These are phyloP conservation scores for Cheilosia grossa DNA, from an alignment of 2,888 invertebrate species.

Conservation along the genomic window DNA sequence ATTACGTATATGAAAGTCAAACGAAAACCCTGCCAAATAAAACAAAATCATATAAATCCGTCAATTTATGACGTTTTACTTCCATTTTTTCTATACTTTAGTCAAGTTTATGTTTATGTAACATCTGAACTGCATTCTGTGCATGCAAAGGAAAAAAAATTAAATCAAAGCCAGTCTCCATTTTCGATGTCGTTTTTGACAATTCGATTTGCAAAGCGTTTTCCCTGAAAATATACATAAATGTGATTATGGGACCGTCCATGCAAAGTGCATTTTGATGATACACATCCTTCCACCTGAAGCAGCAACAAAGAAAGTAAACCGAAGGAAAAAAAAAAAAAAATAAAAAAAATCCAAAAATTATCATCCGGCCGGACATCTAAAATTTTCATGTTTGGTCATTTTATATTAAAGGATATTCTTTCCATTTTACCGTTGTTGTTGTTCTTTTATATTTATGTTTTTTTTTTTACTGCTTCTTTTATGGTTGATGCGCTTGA, in stretches of 20 bases:
- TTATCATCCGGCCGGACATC: constrained; percentile 74
- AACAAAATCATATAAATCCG: constrained; percentile 52
- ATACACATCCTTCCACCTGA: constrained; percentile 62
- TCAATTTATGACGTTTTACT: constrained; percentile 55
- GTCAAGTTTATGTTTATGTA: constrained; percentile 10
- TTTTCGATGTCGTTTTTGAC: constrained; percentile 78
- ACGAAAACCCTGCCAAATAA: constrained; percentile 12
- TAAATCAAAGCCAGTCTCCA: constrained; percentile 56
- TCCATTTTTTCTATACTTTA: constrained; percentile 6
- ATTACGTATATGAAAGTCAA: constrained; percentile 50
- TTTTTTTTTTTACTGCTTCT: constrained; percentile 58
- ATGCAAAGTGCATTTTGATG: constrained; percentile 74
- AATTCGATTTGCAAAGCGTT: constrained; percentile 82
- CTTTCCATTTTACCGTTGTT: constrained; percentile 39
- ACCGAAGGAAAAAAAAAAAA: constrained; percentile 42
- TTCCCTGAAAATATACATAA: constrained; percentile 79
- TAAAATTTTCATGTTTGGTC: constrained; percentile 73
- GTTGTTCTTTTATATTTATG: constrained; percentile 31
- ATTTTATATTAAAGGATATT: constrained; percentile 74
- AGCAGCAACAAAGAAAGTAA: constrained; percentile 66
- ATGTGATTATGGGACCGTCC: constrained; percentile 81
- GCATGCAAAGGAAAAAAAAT: constrained; percentile 26
- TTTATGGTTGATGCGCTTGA: constrained; percentile 71
- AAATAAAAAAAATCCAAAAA: constrained; percentile 60
- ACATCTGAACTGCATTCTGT: constrained; percentile 63